Evolutionary conservation across 2,888 invertebrate species (phyloP), one percentile per base, ranked within the genome.

Genomic region (Archaeoteleia sp.): DNA sequence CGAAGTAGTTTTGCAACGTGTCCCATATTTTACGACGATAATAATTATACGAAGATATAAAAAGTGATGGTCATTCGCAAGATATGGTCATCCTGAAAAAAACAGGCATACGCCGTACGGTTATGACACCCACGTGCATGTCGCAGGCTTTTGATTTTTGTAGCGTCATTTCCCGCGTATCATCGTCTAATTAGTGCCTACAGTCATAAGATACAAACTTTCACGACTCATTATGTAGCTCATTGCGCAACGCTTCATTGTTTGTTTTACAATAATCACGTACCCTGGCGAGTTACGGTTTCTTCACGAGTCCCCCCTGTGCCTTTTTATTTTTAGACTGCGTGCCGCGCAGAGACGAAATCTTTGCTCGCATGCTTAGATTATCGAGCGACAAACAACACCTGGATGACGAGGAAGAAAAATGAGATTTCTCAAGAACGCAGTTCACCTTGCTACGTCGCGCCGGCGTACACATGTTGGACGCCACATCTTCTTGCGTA

Each of bases 371-470:
- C 23, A 39, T 23, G 45, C 30, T 17, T 45, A 45, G 45, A 45
- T 45, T 45, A 45, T 45, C 45, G 27, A 32, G 20, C 45, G 45
- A 34, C 45, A 46, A 46, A 46, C 32, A 46, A 46, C 45, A 32
- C 45, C 32, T 32, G 45, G 45, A 46, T 46, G 45, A 46, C 45
- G 34, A 46, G 45, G 45, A 32, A 46, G 45, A 46, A 46, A 46
- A 46, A 46, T 46, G 45, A 17, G 45, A 30, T 46, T 46, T 46
- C 45, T 32, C 45, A 46, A 46, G 45, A 46, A 46, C 32, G 45
- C 45, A 3, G 45, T 30, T 46, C 45, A 46, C 45, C 45, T 46
- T 46, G 45, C 34, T 32, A 10, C 12, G n/a, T 14, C 45, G 14
- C 45, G 30, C 23, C 23, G 25, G 27, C 4, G 10, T 17, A 46